Conservation (phyloP, 2,797 vertebrate species). For the Lemur catta region DNA sequence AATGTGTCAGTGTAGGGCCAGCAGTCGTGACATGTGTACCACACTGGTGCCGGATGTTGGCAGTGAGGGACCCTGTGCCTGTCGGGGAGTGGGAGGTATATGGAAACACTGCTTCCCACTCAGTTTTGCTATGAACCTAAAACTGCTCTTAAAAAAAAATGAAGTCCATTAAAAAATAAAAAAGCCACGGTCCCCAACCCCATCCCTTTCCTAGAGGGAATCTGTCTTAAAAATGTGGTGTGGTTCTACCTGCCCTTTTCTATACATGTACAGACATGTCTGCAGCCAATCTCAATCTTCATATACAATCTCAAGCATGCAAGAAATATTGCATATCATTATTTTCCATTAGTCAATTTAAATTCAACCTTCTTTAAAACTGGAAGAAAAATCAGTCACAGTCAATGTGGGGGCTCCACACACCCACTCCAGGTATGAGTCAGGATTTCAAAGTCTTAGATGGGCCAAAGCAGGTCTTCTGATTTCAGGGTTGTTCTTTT, state of each 20-base stretch:
- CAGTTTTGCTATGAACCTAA: background rate
- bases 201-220: background rate
- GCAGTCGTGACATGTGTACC: background rate
- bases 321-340: background rate
- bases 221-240: background rate
- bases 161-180: background rate
- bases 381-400: background rate
- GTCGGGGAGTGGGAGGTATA: fast-evolving
- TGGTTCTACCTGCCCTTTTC: background rate
- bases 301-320: background rate
- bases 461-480: too few species aligned
- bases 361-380: background rate
- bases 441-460: background rate
- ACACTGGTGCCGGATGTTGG: background rate
- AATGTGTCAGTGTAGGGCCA: fast-evolving
- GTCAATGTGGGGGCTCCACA: fast-evolving
- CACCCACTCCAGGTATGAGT: background rate
- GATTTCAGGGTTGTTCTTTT: too few species aligned
- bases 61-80: background rate
- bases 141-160: background rate
- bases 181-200: background rate
- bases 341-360: background rate
- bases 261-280: background rate
- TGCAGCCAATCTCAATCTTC: background rate
- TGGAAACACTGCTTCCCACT: background rate